Conservation (phyloP, 2,797 vertebrate species). For the Gobio occitaniae region DNA sequence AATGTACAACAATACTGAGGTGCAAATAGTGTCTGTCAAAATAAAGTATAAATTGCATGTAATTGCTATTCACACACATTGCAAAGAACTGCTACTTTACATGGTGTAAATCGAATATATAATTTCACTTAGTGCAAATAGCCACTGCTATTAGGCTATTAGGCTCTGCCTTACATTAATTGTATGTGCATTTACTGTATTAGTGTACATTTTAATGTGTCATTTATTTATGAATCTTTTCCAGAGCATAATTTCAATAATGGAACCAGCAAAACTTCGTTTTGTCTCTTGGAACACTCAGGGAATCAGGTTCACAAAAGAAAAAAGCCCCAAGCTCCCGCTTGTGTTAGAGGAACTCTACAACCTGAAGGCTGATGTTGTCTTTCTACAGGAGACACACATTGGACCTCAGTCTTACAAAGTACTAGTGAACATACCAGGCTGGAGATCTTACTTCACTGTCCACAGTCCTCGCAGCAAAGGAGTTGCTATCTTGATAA, state of each 20-base stretch:
- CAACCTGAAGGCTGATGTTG: background rate
- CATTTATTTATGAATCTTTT: background rate
- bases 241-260: background rate
- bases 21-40: no score
- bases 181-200: background rate
- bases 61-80: no score
- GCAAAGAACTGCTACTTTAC: no score
- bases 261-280: background rate
- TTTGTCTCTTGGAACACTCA: constrained; percentile 13
- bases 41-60: no score
- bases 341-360: background rate
- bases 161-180: background rate
- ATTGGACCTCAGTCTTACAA: background rate
- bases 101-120: no score
- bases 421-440: background rate
- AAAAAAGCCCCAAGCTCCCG: background rate
- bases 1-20: no score
- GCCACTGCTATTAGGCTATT: no score
- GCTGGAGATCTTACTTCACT: constrained; percentile 28
- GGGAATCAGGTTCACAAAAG: background rate
- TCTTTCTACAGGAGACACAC: constrained; percentile 20
- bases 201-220: background rate
- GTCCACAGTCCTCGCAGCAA: constrained; percentile 35
- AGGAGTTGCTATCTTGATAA: constrained; percentile 52
- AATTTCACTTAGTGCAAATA: no score